Conservation (phyloP, 2,113 vertebrate genomes). For the Pycnonotus jocosus region DNA sequence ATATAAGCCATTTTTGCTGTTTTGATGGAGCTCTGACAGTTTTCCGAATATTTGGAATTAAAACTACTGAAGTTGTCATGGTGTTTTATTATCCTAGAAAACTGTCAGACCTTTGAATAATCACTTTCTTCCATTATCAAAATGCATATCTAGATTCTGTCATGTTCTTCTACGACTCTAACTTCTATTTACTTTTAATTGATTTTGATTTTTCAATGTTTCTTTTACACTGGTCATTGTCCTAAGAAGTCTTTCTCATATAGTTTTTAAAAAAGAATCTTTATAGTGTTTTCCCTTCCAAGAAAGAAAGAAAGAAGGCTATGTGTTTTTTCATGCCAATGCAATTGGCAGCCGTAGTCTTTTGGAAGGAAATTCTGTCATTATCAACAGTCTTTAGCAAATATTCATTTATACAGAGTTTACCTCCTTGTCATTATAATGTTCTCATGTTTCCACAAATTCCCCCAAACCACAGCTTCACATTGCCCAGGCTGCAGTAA, state of each 20-base stretch:
- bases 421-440: background rate
- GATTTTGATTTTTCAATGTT: background rate
- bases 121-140: background rate
- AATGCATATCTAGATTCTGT: background rate
- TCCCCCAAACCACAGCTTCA: rapidly evolving
- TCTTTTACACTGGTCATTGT: background rate
- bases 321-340: background rate
- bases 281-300: rapidly evolving
- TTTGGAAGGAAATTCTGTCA: background rate
- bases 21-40: background rate
- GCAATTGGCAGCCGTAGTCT: background rate
- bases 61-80: background rate
- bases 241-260: background rate
- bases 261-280: rapidly evolving
- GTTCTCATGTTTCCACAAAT: background rate
- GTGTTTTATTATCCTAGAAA: background rate
- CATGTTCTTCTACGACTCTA: background rate
- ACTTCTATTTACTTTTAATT: background rate
- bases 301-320: too few species aligned
- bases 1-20: background rate
- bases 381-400: background rate
- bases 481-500: background rate
- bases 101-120: background rate
- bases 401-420: background rate
- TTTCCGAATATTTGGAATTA: slow-evolving; percentile 6